These are phyloP conservation scores for Halesus radiatus DNA, from an alignment of 1,140 invertebrate species.

Conservation along the genomic window DNA sequence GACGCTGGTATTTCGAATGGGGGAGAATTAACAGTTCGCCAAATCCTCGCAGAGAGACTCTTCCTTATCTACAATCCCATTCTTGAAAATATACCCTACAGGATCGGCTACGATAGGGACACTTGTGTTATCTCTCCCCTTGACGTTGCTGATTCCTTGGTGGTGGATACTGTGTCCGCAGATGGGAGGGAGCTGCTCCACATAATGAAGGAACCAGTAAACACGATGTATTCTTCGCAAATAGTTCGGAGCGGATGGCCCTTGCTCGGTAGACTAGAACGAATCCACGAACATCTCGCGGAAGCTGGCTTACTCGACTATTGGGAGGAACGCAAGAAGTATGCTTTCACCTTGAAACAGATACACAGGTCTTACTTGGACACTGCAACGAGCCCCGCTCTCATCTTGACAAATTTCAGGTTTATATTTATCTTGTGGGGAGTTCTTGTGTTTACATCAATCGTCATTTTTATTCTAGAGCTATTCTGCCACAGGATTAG, in stretches of 20 bases:
- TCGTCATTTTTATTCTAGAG: constrained; percentile 9
- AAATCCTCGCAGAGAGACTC: constrained; percentile 3
- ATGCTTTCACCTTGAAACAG: neutral
- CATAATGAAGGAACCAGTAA: constrained; percentile 40
- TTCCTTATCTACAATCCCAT: constrained; percentile 16
- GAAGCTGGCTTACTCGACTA: constrained; percentile 38
- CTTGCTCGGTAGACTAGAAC: constrained; percentile 16
- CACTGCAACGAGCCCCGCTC: neutral
- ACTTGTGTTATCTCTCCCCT: constrained; percentile 34
- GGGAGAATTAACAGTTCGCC: neutral
- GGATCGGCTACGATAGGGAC: constrained; percentile 2
- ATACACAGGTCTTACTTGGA: neutral
- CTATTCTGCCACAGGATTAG: neutral
- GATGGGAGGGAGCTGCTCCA: constrained; percentile 40
- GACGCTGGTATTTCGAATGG: neutral
- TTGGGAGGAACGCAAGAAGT: constrained; percentile 19
- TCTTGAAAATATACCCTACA: neutral
- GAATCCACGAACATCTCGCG: constrained; percentile 15
- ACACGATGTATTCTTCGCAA: constrained; percentile 32
- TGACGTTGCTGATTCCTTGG: constrained; percentile 8
- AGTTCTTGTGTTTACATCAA: neutral
- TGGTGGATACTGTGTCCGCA: constrained; percentile 10
- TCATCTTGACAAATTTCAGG: neutral
- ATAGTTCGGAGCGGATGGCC: constrained; percentile 33
- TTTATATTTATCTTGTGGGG: neutral